Conservation (phyloP, 2,888 invertebrate genomes). For the Oligia latruncula region DNA sequence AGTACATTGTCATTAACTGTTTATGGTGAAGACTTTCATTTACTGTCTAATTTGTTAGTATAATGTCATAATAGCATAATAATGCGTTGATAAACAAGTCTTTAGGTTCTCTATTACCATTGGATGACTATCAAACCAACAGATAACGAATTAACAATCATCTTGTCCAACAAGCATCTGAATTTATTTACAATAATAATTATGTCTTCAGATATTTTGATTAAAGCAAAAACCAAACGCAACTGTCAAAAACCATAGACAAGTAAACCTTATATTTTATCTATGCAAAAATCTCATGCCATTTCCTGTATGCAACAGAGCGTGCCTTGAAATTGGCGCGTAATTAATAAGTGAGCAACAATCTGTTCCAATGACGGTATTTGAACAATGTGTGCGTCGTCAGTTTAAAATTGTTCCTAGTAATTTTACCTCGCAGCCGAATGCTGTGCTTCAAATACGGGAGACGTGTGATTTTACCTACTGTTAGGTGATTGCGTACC, state of each 20-base stretch:
- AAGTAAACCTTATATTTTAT: not conserved
- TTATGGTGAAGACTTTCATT: not conserved
- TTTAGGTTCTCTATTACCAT: not conserved
- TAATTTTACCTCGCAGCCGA: conserved; percentile 29
- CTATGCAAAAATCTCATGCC: not conserved
- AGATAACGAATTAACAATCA: not conserved
- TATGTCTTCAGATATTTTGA: not conserved
- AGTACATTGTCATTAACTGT: not conserved
- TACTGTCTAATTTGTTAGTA: not conserved
- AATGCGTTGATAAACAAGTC: not conserved
- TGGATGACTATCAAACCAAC: not conserved
- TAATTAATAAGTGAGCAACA: conserved; percentile 25
- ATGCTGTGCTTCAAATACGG: conserved; percentile 3
- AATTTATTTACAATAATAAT: not conserved
- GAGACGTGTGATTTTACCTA: not conserved
- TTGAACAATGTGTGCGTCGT: conserved; percentile 12
- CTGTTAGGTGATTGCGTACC: not conserved
- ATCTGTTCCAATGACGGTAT: conserved; percentile 9
- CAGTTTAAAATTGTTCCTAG: conserved; percentile 24
- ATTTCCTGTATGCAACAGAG: too few relatives aligned
- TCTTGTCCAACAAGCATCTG: not conserved
- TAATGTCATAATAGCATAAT: too few relatives aligned
- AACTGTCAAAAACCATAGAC: not conserved
- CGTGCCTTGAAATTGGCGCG: conserved; percentile 8
- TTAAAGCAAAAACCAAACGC: not conserved